These are phyloP conservation scores for Bursaphelenchus mucronatus DNA, from an alignment of 1,140 invertebrate species.

Conservation along the genomic window DNA sequence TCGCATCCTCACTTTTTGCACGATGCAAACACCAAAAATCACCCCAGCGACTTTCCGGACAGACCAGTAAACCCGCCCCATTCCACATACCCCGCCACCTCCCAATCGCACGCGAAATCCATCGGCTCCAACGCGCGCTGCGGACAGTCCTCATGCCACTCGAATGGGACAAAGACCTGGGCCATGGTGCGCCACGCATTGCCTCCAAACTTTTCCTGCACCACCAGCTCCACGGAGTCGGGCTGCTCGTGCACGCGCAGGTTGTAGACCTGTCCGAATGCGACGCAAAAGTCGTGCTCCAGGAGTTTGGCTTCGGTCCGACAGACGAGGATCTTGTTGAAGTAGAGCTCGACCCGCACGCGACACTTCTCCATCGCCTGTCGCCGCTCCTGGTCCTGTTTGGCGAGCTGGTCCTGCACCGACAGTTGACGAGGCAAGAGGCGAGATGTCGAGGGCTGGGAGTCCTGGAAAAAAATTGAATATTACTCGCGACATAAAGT, in stretches of 20 bases:
- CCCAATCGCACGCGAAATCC: conserved; percentile 42
- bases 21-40: too few relatives aligned
- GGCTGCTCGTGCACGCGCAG: conserved; percentile 38
- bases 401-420: conserved; percentile 4
- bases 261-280: conserved; percentile 33
- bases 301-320: conserved; percentile 21
- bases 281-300: conserved; percentile 28
- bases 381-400: conserved; percentile 1
- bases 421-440: conserved; percentile 1
- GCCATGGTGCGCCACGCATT: conserved; percentile 24
- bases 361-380: conserved; percentile 23
- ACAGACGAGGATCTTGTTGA: conserved; percentile 43
- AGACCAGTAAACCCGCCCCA: neutral
- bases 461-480: too few relatives aligned
- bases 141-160: neutral
- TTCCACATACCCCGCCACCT: conserved; percentile 17
- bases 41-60: too few relatives aligned
- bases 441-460: neutral
- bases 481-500: too few relatives aligned
- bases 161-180: conserved; percentile 31
- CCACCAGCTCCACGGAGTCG: conserved; percentile 10
- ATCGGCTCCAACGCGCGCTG: conserved; percentile 16
- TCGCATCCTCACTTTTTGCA: too few relatives aligned
- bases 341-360: conserved; percentile 33
- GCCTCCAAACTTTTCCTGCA: conserved; percentile 7